Base-by-base conservation (phyloP, 2,113 vertebrate species). In the Mobula birostris region DNA sequence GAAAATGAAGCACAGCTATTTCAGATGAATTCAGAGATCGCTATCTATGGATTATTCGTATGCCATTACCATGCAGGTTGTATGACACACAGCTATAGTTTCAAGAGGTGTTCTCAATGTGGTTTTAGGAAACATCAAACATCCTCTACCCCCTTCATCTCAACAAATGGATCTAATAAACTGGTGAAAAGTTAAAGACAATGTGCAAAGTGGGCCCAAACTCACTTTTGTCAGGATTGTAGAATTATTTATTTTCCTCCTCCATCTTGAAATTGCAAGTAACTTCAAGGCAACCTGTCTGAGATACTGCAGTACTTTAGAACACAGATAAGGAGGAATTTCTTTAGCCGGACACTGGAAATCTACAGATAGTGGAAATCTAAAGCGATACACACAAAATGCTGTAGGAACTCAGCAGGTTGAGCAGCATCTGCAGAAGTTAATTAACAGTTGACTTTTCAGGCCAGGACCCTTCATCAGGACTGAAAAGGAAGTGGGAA, bases 51-150 rank as follows among this genome's bases (percentile, higher is more conserved):
- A 74, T 40, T 74, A 74, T 93, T 93, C 91, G 56, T 29, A 76
- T n/a, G 17, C 85, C 7, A 66, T 68, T 66, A 66, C 61, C 19
- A 90, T 66, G 91, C 70, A 14, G 91, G 91, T 74, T 66, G 68
- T 56, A 93, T 70, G 74, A 1, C 91, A 56, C 40, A 12, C 36
- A 74, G 9, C 24, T 74, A 91, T 15, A 74, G 91, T 93, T 93
- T 93, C 40, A 93, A 56, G 21, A 93, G 68, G 68, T 24, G 21
- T 70, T 48, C 91, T 93, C 74, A 48, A 93, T 76, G 70, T 93
- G 70, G 24, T 2, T 93, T 40, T 0, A 29, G 11, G 70, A 24
- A 56, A 93, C 91, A 76, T 93, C 40, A 93, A 72, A 93, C 7
- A 19, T 14, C 72, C 36, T 76, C 12, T 7, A 68, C 6, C 70